Evolutionary conservation across 2,113 vertebrate species (phyloP).

Genomic region (Poeciliopsis occidentalis): DNA sequence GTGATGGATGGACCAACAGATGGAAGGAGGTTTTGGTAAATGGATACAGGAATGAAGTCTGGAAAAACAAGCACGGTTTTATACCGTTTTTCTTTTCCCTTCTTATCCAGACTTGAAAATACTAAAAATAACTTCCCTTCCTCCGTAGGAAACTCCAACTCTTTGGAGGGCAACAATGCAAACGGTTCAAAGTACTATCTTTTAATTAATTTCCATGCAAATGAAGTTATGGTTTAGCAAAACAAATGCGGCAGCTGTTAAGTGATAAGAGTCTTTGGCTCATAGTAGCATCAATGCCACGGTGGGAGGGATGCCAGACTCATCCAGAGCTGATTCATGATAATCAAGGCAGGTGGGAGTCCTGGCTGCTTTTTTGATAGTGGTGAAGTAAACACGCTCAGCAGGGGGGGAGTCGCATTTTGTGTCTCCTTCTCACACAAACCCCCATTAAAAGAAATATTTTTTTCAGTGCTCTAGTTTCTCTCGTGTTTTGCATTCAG

Average conservation of each 20-base stretch:
- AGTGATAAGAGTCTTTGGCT: slow-evolving; percentile 58
- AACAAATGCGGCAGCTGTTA: slow-evolving; percentile 49
- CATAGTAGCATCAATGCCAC: slow-evolving; percentile 32
- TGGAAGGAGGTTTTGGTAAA: too few relatives aligned
- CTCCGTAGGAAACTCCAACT: slow-evolving; percentile 4
- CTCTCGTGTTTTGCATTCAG: slow-evolving; percentile 10
- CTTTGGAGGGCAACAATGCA: background rate
- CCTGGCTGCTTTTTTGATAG: slow-evolving; percentile 32
- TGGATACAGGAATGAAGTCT: background rate
- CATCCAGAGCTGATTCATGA: slow-evolving; percentile 56
- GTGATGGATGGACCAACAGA: too few relatives aligned
- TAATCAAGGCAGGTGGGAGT: slow-evolving; percentile 66
- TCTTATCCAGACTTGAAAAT: background rate
- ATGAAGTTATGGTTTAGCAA: slow-evolving; percentile 22
- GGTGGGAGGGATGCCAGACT: background rate
- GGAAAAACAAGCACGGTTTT: background rate
- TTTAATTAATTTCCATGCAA: slow-evolving; percentile 17
- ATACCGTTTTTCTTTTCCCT: background rate
- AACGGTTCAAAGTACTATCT: background rate
- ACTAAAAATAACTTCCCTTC: background rate
- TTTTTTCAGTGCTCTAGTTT: slow-evolving; percentile 11
- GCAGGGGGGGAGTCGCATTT: slow-evolving; percentile 6
- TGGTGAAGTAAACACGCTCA: slow-evolving; percentile 58
- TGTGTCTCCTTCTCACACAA: background rate
- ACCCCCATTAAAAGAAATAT: background rate